Evolutionary conservation across 2,113 vertebrate species (phyloP), one percentile per base, ranked within the genome.

Genomic region (Sigmodon hispidus): DNA sequence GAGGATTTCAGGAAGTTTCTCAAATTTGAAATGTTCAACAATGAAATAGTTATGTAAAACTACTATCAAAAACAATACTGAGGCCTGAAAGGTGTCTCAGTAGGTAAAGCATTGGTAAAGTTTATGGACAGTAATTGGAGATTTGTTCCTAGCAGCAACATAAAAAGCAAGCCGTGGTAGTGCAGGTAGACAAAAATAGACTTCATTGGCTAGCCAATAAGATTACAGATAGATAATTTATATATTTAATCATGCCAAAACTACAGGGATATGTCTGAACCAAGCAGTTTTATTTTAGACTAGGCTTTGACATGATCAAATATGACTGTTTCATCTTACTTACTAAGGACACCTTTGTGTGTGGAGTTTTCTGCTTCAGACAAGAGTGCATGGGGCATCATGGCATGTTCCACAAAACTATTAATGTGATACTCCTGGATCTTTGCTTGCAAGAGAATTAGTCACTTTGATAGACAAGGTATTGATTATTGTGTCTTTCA

Each of bases 31-130:
- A 36, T 48, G 40, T 17, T 43, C 5, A 80, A 15, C 55, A 69
- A 95, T 92, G 73, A 95, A 95, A 85, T 72, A 81, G 36, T 84
- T 90, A n/a, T 31, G 81, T 59, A 94, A 90, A 96, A 61, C 21
- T 59, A 63, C 5, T 72, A 31, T 88, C 7, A 57, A 57, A 59
- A 22, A 21, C 15, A 13, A 73, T 29, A 29, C 7, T 16, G 21
- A 24, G 4, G 15, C 8, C 15, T 63, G 26, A 8, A 12, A 63
- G 57, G 63, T 63, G 24, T 16, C n/a, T 61, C 13, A 31, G 7
- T 45, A 29, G 7, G 3, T 19, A 63, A 63, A 31, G 26, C 4
- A 1, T 3, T 84, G n/a, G 55, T 29, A 59, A 26, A 40, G 9
- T 63, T 24, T 7, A 45, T 29, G 26, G 6, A 84, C 15, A 29